Percentiles rank a stretch among this genome's conserved stretches.
Conservation (phyloP, 2,797 vertebrate genomes). For the Spinibarbus caldwelli region DNA sequence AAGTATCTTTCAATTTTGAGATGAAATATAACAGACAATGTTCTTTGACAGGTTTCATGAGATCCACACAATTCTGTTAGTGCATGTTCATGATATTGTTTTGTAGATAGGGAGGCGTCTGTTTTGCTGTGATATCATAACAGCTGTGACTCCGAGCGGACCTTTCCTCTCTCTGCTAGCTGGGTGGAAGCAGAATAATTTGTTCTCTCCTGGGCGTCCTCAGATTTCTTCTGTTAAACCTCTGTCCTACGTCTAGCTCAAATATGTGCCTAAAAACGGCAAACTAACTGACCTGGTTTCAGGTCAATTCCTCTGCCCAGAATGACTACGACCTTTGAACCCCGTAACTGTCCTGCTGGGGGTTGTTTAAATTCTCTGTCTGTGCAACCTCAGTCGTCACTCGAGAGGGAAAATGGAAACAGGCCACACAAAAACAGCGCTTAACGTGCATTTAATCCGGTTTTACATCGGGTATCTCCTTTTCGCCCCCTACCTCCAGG, state of each 20-base stretch:
- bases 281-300: conserved; percentile 9
- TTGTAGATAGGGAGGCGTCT: conserved; percentile 20
- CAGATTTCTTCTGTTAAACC: conserved; percentile 36
- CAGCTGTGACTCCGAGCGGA: conserved; percentile 42
- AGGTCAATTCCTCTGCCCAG: not conserved
- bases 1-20: not conserved
- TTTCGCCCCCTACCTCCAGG: conserved; percentile 17
- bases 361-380: conserved; percentile 39
- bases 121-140: conserved; percentile 31
- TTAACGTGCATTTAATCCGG: conserved; percentile 32
- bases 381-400: conserved; percentile 17
- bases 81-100: not conserved
- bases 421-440: conserved; percentile 14
- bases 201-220: conserved; percentile 34
- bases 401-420: conserved; percentile 26
- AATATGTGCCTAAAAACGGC: conserved; percentile 12
- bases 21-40: not conserved
- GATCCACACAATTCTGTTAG: not conserved
- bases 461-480: conserved; percentile 35
- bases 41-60: not conserved
- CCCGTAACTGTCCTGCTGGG: conserved; percentile 37
- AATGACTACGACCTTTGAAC: conserved; percentile 37
- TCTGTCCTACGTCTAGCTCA: conserved; percentile 3
- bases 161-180: conserved; percentile 4
- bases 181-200: conserved; percentile 50